These are phyloP conservation scores for Anhinga rufa DNA, from an alignment of 2,113 vertebrate species.

Conservation along the genomic window DNA sequence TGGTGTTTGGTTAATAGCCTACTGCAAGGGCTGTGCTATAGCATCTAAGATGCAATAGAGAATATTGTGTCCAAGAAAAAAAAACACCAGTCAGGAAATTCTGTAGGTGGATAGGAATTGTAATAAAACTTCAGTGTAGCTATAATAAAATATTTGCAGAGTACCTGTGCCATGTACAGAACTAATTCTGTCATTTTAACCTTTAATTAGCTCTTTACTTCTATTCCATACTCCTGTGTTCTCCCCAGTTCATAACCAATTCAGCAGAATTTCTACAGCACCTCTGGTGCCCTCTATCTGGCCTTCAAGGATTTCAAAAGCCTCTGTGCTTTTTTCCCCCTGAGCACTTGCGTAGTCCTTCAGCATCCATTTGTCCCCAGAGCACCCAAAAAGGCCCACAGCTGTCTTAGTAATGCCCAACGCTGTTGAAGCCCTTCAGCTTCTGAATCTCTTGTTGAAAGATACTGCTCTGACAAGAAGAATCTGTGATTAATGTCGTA, in stretches of 20 bases:
- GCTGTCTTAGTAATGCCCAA: not conserved
- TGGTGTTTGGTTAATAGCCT: not conserved
- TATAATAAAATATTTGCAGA: not conserved
- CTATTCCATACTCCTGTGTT: not conserved
- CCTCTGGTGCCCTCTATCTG: not conserved
- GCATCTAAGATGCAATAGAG: not conserved
- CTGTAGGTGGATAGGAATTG: constrained; percentile 26
- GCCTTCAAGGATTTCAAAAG: not conserved
- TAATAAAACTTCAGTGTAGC: not conserved
- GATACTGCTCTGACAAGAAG: not conserved
- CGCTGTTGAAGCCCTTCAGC: not conserved
- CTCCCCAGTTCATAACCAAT: not conserved
- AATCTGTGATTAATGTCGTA: not conserved
- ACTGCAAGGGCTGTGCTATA: not conserved
- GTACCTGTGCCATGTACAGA: not conserved
- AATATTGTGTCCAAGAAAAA: not conserved
- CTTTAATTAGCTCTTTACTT: not conserved
- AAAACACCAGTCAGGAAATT: not conserved
- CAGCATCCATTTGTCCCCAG: not conserved
- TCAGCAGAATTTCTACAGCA: not conserved
- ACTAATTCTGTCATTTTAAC: not conserved
- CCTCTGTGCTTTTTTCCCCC: not conserved
- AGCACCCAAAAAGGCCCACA: not conserved
- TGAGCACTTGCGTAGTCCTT: not conserved
- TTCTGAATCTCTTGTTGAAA: not conserved